Evolutionary conservation across 2,888 invertebrate genomes (phyloP).

Genomic region (Ormyrus rosae): DNA sequence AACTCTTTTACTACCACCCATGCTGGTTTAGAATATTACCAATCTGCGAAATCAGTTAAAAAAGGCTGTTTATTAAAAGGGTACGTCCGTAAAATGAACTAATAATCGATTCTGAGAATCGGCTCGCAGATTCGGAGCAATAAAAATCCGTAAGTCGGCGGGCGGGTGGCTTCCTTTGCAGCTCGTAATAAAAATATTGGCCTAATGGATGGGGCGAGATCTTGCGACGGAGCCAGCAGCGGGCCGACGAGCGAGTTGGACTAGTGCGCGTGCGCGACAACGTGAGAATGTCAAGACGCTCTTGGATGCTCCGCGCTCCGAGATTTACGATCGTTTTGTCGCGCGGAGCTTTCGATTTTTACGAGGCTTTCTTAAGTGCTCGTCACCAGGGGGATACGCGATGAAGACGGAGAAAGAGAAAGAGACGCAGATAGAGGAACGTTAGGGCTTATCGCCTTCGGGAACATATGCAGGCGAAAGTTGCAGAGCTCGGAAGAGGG

Average conservation of each 20-base stretch:
- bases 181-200: conserved; percentile 22
- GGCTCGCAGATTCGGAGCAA: conserved; percentile 2
- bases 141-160: conserved; percentile 2
- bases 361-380: conserved; percentile 58
- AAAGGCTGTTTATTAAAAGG: not conserved
- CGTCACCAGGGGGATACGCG: conserved; percentile 7
- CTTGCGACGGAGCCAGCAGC: not conserved
- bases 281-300: conserved; percentile 43
- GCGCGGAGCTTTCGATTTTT: conserved; percentile 57
- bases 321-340: conserved; percentile 56
- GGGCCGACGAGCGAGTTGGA: not conserved
- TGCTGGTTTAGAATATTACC: too few species aligned
- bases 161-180: too few species aligned
- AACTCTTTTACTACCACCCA: too few species aligned
- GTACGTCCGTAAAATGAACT: not conserved
- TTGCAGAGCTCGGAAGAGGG: conserved; percentile 18
- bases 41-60: too few species aligned
- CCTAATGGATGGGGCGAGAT: conserved; percentile 35
- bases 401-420: conserved; percentile 32
- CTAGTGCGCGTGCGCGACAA: conserved; percentile 1
- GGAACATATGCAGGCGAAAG: conserved; percentile 17
- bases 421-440: conserved; percentile 15
- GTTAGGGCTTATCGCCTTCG: conserved; percentile 26
- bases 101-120: conserved; percentile 19
- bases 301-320: not conserved